A percentile compares a stretch with the other conserved stretches of the same genome.
Conservation (phyloP, 1,140 invertebrate species). For the Phenacoccus solenopsis region DNA sequence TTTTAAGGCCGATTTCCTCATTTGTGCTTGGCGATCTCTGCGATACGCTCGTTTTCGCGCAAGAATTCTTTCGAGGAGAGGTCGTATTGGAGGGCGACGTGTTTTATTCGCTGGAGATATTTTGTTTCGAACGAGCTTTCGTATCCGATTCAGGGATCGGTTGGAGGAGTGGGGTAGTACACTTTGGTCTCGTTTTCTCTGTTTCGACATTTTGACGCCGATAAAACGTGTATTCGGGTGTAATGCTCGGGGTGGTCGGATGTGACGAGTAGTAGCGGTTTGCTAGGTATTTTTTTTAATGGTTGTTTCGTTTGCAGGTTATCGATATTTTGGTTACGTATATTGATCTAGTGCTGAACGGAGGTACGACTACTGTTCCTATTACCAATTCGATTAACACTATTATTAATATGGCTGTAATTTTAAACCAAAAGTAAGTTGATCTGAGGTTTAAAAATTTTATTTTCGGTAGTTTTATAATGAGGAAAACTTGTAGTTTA, state of each 20-base stretch:
- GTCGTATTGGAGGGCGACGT: background rate
- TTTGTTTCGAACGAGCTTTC: background rate
- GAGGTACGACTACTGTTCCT: background rate
- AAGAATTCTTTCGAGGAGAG: background rate
- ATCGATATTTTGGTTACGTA: conserved; percentile 15
- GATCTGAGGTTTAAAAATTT: no score
- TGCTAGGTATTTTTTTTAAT: background rate
- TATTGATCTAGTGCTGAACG: conserved; percentile 2
- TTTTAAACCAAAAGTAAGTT: conserved; percentile 12
- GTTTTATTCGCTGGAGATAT: background rate
- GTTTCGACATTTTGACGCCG: background rate
- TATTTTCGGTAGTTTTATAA: no score
- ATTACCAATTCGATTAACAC: background rate
- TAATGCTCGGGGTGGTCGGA: background rate
- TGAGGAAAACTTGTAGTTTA: no score
- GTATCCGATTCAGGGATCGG: background rate
- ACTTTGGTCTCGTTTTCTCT: background rate
- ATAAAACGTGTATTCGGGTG: background rate
- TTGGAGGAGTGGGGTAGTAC: background rate
- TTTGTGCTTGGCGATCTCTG: no score
- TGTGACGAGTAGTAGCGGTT: background rate
- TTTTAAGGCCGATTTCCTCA: no score
- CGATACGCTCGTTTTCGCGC: background rate
- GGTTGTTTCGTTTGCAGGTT: background rate
- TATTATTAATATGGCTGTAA: background rate